Percentiles rank a stretch among this genome's conserved stretches.
phyloP scores from a whole-genome alignment of 2,113 vertebrate genomes.

The Rhineura floridana region DNA sequence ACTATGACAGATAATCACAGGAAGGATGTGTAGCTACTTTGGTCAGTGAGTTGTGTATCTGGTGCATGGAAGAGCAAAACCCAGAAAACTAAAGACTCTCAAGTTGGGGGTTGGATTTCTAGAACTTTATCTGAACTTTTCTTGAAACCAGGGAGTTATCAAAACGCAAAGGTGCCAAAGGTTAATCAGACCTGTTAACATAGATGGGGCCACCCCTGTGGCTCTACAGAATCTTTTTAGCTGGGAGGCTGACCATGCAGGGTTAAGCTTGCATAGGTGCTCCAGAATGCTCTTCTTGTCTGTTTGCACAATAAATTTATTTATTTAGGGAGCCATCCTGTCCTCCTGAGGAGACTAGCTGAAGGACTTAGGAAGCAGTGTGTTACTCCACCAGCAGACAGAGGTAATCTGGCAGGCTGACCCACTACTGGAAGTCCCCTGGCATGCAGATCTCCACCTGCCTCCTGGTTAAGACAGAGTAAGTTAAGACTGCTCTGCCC shows the following conservation, averaged over 20 bases:
- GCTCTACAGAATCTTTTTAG: background rate
- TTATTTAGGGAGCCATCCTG: too few species aligned
- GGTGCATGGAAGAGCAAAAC: background rate
- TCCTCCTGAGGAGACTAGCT: too few species aligned
- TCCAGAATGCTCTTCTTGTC: background rate
- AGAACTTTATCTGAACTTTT: background rate
- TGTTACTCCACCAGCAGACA: too few species aligned
- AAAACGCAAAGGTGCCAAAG: too few species aligned
- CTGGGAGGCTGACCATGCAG: too few species aligned
- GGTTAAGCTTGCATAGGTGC: background rate
- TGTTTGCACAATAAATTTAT: too few species aligned
- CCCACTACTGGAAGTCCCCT: too few species aligned
- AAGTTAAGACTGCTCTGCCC: too few species aligned
- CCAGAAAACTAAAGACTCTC: background rate
- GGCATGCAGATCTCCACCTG: too few species aligned
- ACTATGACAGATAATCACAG: background rate
- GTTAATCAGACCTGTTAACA: background rate
- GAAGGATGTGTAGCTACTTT: background rate
- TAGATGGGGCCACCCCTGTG: background rate
- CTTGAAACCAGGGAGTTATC: background rate
- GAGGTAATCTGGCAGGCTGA: too few species aligned
- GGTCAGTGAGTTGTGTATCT: background rate
- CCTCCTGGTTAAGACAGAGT: too few species aligned
- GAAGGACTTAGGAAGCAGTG: too few species aligned
- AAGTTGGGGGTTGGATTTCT: background rate